Evolutionary conservation across 2,888 invertebrate genomes (phyloP), one percentile per base, ranked within the genome.

Genomic region (Amiota mariae): DNA sequence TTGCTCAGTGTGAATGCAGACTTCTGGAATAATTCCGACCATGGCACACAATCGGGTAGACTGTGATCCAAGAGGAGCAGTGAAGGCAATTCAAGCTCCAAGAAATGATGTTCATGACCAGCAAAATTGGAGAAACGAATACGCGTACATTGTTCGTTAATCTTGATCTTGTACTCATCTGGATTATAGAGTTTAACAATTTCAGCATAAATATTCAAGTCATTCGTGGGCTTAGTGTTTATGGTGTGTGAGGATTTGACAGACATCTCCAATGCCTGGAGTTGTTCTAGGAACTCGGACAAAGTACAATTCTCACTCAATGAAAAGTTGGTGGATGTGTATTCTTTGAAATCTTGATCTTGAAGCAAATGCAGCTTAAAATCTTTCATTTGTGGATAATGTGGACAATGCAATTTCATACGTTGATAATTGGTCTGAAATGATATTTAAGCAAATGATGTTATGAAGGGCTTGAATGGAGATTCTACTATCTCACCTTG

Each of bases 101-200:
- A 48, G 63, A 79, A 88, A 72, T 90, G 89, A 1, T 80, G 79
- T 8, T 84, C 82, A 1, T 80, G 79, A 8, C 84, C 82, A 1
- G 72, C 70, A 71, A 90, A 89, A 13, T 85, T 75, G 20, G 78
- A 78, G 64, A 90, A 87, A 2, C 83, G 85, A 3, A 89, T 77
- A 0, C 74, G 68, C 0, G 78, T 81, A 72, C 75, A 86, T 8
- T 15, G 57, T 0, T 79, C 77, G 66, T 89, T 81, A 0, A 85
- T 71, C 15, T 85, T 78, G 3, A 88, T 73, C 10, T 77, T 79
- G 72, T 87, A 89, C 9, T 78, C 76, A 2, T 77, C 64, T 0
- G 86, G 78, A 0, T 84, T 80, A 71, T 82, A 77, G 0, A 89
- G 74, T 2, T 76, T 73, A 2, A 84, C 72, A 51, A 89, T 81